Conservation (phyloP, 2,888 invertebrate genomes). For the Selenia dentaria region DNA sequence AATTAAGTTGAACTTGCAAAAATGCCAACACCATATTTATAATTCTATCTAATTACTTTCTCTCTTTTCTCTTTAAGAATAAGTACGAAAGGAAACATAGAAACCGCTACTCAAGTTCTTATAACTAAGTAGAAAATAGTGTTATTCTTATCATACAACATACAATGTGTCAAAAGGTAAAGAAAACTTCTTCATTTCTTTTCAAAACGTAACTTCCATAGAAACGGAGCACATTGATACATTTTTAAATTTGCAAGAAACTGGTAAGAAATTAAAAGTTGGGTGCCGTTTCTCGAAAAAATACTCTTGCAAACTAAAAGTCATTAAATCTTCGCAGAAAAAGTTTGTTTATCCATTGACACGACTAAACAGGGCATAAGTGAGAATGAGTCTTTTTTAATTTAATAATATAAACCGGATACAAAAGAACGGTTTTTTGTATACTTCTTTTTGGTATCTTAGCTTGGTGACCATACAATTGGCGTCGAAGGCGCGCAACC, state of each 20-base stretch:
- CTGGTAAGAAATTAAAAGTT: constrained; percentile 33
- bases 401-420: too few species aligned
- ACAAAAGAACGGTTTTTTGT: too few species aligned
- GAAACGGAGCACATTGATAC: constrained; percentile 8
- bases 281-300: constrained; percentile 20
- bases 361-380: constrained; percentile 30
- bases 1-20: constrained; percentile 25
- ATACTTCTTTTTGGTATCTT: too few species aligned
- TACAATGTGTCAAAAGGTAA: neutral
- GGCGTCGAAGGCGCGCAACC: too few species aligned
- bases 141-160: constrained; percentile 15
- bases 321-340: constrained; percentile 17
- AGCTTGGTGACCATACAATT: too few species aligned
- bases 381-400: constrained; percentile 35
- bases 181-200: neutral
- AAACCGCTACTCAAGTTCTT: constrained; percentile 24
- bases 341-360: constrained; percentile 36
- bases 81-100: constrained; percentile 19
- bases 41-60: constrained; percentile 33
- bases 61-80: constrained; percentile 2
- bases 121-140: constrained; percentile 29
- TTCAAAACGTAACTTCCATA: neutral
- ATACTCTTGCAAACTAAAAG: constrained; percentile 21
- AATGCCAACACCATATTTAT: constrained; percentile 31
- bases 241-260: constrained; percentile 8